Evolutionary conservation across 2,113 vertebrate genomes (phyloP).

Genomic region (Cynopterus brachyotis): DNA sequence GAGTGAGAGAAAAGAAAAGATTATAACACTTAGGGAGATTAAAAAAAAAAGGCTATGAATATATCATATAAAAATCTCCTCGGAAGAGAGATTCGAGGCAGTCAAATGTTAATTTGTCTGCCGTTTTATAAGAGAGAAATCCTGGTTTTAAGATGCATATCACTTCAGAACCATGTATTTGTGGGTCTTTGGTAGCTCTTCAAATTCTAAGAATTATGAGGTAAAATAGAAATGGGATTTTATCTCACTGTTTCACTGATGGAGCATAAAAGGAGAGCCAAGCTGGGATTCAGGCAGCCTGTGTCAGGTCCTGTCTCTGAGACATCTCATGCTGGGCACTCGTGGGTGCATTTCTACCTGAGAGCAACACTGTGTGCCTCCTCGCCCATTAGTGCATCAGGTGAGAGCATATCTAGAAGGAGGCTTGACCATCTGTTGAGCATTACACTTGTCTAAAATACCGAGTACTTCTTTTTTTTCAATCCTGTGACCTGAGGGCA

Average conservation of each 20-base stretch:
- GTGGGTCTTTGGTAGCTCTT: neutral
- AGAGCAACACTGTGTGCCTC: neutral
- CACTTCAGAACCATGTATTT: neutral
- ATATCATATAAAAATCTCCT: neutral
- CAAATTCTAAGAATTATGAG: neutral
- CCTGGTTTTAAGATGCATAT: neutral
- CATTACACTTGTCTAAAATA: neutral
- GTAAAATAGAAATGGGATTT: neutral
- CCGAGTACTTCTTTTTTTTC: neutral
- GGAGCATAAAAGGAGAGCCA: neutral
- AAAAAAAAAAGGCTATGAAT: neutral
- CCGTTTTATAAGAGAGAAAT: slow-evolving; percentile 24
- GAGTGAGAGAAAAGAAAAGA: neutral
- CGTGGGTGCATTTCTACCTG: neutral
- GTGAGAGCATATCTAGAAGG: neutral
- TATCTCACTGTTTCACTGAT: neutral
- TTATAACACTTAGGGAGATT: neutral
- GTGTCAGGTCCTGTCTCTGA: neutral
- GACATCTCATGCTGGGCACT: neutral
- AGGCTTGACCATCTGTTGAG: neutral
- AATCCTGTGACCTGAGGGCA: neutral
- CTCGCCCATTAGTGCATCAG: neutral
- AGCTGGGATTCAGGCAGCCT: neutral
- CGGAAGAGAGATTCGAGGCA: neutral
- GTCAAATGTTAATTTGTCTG: slow-evolving; percentile 28